These are phyloP conservation scores for Ceratosolen fusciceps DNA, from an alignment of 1,140 invertebrate species.

Conservation along the genomic window DNA sequence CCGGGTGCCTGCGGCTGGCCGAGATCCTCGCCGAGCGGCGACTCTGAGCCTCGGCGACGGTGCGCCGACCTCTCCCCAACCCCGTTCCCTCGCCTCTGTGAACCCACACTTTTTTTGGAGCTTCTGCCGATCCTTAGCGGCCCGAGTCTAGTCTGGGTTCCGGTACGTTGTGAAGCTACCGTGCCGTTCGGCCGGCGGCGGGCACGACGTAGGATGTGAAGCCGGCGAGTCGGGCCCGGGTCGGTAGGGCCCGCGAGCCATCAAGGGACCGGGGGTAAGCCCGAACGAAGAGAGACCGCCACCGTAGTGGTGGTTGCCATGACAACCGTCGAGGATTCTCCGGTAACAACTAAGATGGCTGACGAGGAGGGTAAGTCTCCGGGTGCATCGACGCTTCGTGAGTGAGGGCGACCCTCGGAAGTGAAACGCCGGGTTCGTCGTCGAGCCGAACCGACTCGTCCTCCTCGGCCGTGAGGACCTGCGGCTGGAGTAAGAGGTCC, in stretches of 20 bases:
- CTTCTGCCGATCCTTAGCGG: no score
- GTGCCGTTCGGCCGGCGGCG: not conserved
- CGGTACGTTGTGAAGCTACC: not conserved
- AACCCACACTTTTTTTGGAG: no score
- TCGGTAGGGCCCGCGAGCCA: not conserved
- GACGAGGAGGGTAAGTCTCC: constrained; percentile 62
- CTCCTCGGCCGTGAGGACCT: not conserved
- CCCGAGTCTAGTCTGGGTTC: not conserved
- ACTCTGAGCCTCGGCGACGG: no score
- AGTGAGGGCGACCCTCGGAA: not conserved
- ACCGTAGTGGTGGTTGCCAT: constrained; percentile 49
- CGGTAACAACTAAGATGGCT: constrained; percentile 63
- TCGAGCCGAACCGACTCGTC: not conserved
- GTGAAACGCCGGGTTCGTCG: not conserved
- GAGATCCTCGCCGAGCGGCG: constrained; percentile 6
- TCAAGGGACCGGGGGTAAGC: not conserved
- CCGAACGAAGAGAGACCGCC: not conserved
- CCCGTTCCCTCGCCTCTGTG: no score
- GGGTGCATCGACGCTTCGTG: not conserved
- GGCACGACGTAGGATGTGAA: not conserved
- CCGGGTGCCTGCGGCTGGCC: not conserved
- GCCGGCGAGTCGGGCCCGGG: not conserved
- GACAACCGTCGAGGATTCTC: constrained; percentile 54
- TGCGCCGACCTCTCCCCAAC: no score
- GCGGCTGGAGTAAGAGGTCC: not conserved